These are phyloP conservation scores for Nematopogon swammerdamellus DNA, from an alignment of 2,888 invertebrate genomes.

Conservation along the genomic window DNA sequence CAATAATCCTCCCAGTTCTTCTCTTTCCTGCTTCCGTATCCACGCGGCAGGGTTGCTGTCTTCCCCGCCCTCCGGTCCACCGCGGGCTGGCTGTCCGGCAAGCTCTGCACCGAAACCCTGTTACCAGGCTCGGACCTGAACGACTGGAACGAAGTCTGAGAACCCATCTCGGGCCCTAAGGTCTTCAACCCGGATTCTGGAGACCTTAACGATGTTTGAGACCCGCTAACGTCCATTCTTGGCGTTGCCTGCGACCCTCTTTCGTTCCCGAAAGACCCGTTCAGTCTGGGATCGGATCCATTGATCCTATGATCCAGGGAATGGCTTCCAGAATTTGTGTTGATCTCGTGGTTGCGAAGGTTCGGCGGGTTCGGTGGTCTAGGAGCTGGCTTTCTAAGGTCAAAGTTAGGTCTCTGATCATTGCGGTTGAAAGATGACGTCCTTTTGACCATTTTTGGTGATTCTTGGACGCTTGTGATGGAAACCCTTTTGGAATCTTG, in stretches of 20 bases:
- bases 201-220: conserved; percentile 18
- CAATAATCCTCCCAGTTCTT: conserved; percentile 50
- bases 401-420: conserved; percentile 19
- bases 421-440: conserved; percentile 26
- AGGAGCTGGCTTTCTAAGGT: conserved; percentile 23
- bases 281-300: too few species aligned
- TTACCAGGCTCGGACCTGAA: conserved; percentile 37
- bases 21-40: conserved; percentile 38
- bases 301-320: conserved; percentile 11
- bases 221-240: background rate
- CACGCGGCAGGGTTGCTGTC: conserved; percentile 40
- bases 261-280: conserved; percentile 15
- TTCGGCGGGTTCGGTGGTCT: too few species aligned
- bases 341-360: conserved; percentile 21
- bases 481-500: conserved; percentile 38
- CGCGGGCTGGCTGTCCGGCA: conserved; percentile 30
- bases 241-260: background rate
- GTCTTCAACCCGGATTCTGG: conserved; percentile 22
- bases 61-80: conserved; percentile 23
- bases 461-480: conserved; percentile 33
- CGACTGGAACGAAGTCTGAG: conserved; percentile 33
- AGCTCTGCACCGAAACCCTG: conserved; percentile 30
- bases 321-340: conserved; percentile 15
- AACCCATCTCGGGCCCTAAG: conserved; percentile 23
- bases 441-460: conserved; percentile 33